phyloP scores from a whole-genome alignment of 1,140 invertebrate genomes.

The Pentalonia nigronervosa region DNA sequence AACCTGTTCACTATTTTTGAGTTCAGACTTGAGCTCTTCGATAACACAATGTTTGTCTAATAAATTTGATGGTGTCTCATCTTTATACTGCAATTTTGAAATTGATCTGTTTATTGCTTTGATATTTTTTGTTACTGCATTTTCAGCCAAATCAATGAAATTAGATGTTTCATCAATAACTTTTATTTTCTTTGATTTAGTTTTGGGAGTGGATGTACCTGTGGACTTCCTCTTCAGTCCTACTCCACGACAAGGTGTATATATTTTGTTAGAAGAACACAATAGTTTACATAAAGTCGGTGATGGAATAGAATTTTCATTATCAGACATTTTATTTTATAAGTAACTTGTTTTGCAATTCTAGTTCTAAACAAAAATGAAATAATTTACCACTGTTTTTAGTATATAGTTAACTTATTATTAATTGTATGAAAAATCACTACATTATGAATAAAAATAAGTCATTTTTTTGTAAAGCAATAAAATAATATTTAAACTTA shows the following conservation, averaged over 20 bases:
- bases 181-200: slow-evolving; percentile 24
- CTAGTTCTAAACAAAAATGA: background rate
- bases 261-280: background rate
- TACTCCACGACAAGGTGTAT: slow-evolving; percentile 37
- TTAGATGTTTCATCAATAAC: background rate
- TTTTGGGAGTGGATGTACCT: background rate
- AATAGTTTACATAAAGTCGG: background rate
- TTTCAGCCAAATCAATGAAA: background rate
- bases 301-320: background rate
- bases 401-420: background rate
- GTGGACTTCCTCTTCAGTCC: slow-evolving; percentile 24
- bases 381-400: background rate
- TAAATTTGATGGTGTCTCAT: background rate
- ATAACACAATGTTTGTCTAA: slow-evolving; percentile 17
- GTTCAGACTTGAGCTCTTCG: background rate
- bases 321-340: slow-evolving; percentile 13
- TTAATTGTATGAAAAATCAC: background rate
- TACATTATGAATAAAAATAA: background rate
- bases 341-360: background rate
- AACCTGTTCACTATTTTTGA: slow-evolving; percentile 53
- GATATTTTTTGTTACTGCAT: background rate
- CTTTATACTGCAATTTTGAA: too few species aligned
- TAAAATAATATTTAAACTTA: background rate
- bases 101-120: background rate
- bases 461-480: background rate